Base-by-base conservation (phyloP, 2,888 invertebrate species). In the Ecliptopera silaceata region DNA sequence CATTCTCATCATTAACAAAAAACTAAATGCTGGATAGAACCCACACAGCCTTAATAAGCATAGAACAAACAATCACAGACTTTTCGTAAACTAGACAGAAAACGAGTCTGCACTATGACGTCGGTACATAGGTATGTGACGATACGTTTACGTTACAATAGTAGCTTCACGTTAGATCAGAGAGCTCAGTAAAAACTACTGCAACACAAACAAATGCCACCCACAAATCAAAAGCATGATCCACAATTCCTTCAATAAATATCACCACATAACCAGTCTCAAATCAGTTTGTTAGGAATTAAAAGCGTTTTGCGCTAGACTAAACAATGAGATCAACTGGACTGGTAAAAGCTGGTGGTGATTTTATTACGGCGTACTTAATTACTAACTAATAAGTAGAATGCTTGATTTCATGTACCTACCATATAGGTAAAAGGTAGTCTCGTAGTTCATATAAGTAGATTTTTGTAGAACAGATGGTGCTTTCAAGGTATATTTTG, bases 261-360 rank as follows among this genome's bases (percentile, higher is more conserved):
- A 55, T 29, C 22, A 47, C 10, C 36, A n/a, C 50, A 49, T 22
- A 31, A 49, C 48, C 12, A 31, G 49, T 44, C 63, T 66, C 68
- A 58, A 75, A 71, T 75, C 71, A 69, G 72, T 78, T 77, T 73
- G 80, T 79, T 77, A 73, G 74, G 72, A 77, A 77, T 79, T 77
- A 82, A 84, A 83, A 81, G 72, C 77, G 69, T 70, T 78, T 76
- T 68, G 66, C 58, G 84, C 54, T 86, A 90, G 90, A 90, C 90
- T 89, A 90, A 90, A 89, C 90, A 90, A 88, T 90, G 89, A 88
- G 84, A 85, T 89, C 89, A 90, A 82, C 80, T 79, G 79, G 68
- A 70, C 71, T 71, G 72, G 66, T 65, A 69, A 75, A 39, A 48
- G 56, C 55, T 10, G 10, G 36, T 15, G 17, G 31, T 20, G 47